Conservation (phyloP, 1,140 invertebrate genomes). For the Goniozus legneri region DNA sequence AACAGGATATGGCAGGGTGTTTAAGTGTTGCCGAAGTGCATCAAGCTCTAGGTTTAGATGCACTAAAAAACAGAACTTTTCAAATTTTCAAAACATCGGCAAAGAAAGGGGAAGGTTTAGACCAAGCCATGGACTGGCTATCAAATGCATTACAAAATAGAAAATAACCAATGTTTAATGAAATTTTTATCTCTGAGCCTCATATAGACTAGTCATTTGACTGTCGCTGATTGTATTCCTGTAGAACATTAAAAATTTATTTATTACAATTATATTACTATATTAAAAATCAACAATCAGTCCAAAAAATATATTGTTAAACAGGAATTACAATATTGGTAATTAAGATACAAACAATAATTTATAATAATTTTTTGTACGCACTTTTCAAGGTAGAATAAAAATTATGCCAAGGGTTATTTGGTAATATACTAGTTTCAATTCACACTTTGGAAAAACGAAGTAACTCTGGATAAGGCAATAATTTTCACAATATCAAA, state of each 20-base stretch:
- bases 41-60: conserved; percentile 90
- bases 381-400: too few relatives aligned
- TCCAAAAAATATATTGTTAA: too few relatives aligned
- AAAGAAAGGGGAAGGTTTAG: conserved; percentile 96
- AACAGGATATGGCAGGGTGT: conserved; percentile 98
- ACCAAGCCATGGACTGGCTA: conserved; percentile 99
- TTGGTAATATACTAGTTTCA: too few relatives aligned
- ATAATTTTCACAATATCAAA: too few relatives aligned
- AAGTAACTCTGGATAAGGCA: too few relatives aligned
- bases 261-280: conserved; percentile 28
- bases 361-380: too few relatives aligned
- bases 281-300: too few relatives aligned
- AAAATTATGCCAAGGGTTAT: too few relatives aligned
- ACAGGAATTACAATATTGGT: too few relatives aligned
- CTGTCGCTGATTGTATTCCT: conserved; percentile 25
- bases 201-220: conserved; percentile 43
- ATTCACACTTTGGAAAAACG: too few relatives aligned
- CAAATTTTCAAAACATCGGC: conserved; percentile 99
- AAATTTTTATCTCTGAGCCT: conserved; percentile 32
- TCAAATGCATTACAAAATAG: conserved; percentile 82
- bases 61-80: conserved; percentile 94
- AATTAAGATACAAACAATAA: too few relatives aligned
- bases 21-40: conserved; percentile 96
- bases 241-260: conserved; percentile 11
- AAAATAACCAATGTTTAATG: conserved; percentile 63